These are phyloP conservation scores for Cantharis rustica DNA, from an alignment of 2,888 invertebrate genomes.

Conservation along the genomic window DNA sequence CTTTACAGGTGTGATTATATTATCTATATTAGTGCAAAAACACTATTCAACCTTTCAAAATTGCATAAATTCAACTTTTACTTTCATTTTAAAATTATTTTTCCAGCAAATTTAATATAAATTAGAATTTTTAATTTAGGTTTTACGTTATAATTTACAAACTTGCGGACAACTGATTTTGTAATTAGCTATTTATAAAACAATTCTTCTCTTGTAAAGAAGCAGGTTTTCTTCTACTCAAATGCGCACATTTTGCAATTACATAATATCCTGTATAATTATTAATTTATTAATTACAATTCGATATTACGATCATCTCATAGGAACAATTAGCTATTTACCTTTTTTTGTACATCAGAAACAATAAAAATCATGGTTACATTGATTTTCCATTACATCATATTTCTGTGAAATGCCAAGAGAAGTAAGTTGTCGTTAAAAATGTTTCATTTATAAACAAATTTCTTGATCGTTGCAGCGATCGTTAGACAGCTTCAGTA, in stretches of 20 bases:
- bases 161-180: background rate
- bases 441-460: background rate
- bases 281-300: background rate
- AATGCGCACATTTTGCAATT: background rate
- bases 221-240: background rate
- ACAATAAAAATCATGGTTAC: slow-evolving; percentile 4
- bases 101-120: background rate
- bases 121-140: background rate
- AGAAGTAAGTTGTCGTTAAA: slow-evolving; percentile 1
- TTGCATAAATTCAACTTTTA: background rate
- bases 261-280: background rate
- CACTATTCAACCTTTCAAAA: background rate
- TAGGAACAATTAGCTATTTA: background rate
- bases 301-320: background rate
- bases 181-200: background rate
- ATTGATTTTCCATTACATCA: background rate
- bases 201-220: background rate
- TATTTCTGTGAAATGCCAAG: background rate
- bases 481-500: background rate
- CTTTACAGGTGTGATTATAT: background rate
- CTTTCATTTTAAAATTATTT: background rate
- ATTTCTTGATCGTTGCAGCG: background rate
- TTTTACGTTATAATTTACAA: background rate
- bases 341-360: background rate
- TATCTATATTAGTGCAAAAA: background rate